Evolutionary conservation across 1,140 invertebrate genomes (phyloP).

Genomic region (Drosophila kohkoa): DNA sequence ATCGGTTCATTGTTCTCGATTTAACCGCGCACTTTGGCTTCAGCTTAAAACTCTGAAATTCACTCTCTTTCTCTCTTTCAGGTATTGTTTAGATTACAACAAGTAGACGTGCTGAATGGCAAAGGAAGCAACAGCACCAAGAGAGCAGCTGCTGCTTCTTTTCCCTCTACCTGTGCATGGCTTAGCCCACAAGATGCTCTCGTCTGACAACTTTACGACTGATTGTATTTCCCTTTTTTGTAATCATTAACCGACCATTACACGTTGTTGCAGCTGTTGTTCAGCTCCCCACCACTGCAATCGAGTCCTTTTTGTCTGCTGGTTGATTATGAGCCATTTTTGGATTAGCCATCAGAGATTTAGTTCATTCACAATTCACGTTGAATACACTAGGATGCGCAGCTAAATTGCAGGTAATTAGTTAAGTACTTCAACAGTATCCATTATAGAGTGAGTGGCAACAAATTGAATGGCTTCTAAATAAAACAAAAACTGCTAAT

Average conservation of each 20-base stretch:
- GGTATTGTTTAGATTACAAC: conserved; percentile 76
- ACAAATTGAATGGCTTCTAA: neutral
- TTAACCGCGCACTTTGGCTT: conserved; percentile 42
- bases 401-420: conserved; percentile 51
- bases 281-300: neutral
- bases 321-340: conserved; percentile 40
- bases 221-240: conserved; percentile 53
- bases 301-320: conserved; percentile 12
- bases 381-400: neutral
- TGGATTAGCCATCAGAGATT: conserved; percentile 40
- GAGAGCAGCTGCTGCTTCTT: conserved; percentile 15
- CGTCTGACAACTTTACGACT: conserved; percentile 48
- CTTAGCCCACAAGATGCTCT: conserved; percentile 8
- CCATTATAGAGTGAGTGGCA: neutral
- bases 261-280: conserved; percentile 50
- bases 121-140: neutral
- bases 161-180: neutral
- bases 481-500: neutral
- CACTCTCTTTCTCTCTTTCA: conserved; percentile 32
- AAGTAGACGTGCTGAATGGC: conserved; percentile 9
- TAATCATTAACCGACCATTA: conserved; percentile 74
- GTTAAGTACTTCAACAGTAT: neutral
- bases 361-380: conserved; percentile 17
- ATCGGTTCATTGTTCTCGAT: conserved; percentile 69
- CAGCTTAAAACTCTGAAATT: conserved; percentile 21